Base-by-base conservation (phyloP, 2,797 vertebrate species). In the Ceryle rudis region DNA sequence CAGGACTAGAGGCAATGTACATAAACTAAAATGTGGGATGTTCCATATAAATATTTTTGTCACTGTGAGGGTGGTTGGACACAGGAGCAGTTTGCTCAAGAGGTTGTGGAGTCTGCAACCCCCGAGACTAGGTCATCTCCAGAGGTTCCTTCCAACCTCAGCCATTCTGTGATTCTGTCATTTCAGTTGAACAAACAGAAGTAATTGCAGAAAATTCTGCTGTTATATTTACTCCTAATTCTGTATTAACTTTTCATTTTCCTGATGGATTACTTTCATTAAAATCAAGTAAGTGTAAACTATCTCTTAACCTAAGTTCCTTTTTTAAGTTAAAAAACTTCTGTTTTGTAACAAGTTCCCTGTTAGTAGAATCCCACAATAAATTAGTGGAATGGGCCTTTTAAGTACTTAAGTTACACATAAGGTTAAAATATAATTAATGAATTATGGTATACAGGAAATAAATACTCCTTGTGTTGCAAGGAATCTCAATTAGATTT, bases 401-500 rank as follows among this genome's bases (percentile, higher is more conserved):
- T 95, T 84, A 85, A 81, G n/a, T 95, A 93, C 31, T 84, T 52
- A 51, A 51, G 49, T 28, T 28, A 52, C 26, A 52, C 49, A 17
- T 52, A 52, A 52, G 49, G 49, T 52, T 52, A 52, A 52, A 52
- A 52, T 52, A 52, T 52, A 52, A 97, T 80, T 95, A 96, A 97
- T 97, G 93, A 96, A 95, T 97, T 95, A 72, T 79, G 62, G 14
- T 69, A 70, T 80, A 46, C 67, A 84, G 55, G 49, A 89, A 97
- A 97, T 96, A 98, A 97, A 97, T 97, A 92, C 44, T 92, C 62
- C 89, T 96, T 77, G 62, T 82, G 90, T 97, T 97, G 90, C 89
- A 98, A 96, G 71, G 93, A 84, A 89, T 97, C 80, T 96, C 97
- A 97, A 91, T 98, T 97, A 98, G 90, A 72, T 93, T 88, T 93